These are phyloP conservation scores for Lasioglossum vierecki DNA, from an alignment of 2,888 invertebrate species.

Conservation along the genomic window DNA sequence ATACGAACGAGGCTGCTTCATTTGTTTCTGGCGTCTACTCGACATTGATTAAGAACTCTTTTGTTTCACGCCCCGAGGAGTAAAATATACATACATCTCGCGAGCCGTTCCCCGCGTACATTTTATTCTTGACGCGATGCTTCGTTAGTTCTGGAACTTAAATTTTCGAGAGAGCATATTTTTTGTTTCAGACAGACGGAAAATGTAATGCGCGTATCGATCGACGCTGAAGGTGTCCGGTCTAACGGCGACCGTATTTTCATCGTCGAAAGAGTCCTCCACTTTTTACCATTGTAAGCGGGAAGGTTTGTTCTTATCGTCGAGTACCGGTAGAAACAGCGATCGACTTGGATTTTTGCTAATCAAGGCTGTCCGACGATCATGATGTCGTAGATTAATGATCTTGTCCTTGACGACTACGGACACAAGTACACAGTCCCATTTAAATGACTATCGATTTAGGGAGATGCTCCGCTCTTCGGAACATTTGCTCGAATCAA, in stretches of 20 bases:
- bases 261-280: not conserved
- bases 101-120: not conserved
- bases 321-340: not conserved
- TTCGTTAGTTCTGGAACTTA: not conserved
- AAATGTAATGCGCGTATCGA: not conserved
- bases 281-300: not conserved
- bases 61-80: conserved; percentile 8
- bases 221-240: not conserved
- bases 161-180: not conserved
- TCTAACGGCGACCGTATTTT: not conserved
- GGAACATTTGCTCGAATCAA: not conserved
- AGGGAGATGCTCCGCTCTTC: not conserved
- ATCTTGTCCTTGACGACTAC: not conserved
- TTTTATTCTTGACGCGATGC: not conserved
- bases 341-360: not conserved
- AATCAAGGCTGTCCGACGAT: not conserved
- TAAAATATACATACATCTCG: not conserved
- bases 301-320: not conserved
- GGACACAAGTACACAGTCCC: not conserved
- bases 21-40: not conserved
- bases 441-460: not conserved
- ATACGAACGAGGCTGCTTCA: not conserved
- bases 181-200: not conserved
- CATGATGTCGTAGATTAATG: not conserved
- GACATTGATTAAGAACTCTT: conserved; percentile 6